Evolutionary conservation across 2,797 vertebrate genomes (phyloP).

Genomic region (Uromys caudimaculatus): DNA sequence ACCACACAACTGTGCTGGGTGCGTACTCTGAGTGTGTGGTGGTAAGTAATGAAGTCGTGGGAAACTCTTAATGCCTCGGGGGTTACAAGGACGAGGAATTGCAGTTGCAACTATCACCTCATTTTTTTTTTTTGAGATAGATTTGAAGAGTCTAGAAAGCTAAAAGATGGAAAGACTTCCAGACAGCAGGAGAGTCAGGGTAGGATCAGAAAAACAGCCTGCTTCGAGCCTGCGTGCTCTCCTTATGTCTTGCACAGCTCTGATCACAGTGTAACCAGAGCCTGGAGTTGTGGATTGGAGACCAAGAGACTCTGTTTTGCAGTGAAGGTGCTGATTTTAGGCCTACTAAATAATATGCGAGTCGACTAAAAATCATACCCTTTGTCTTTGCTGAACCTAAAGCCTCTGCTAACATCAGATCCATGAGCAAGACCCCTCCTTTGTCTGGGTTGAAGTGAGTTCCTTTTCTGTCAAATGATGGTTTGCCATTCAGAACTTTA

Average conservation of each 20-base stretch:
- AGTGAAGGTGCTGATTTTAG: neutral
- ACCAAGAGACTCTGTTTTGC: neutral
- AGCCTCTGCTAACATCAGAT: neutral
- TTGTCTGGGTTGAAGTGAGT: neutral
- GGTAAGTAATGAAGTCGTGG: neutral
- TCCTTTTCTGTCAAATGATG: conserved; percentile 42
- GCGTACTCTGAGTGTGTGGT: neutral
- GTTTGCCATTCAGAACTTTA: neutral
- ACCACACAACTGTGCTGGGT: neutral
- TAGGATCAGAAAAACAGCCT: neutral
- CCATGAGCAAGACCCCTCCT: neutral
- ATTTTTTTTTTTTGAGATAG: neutral
- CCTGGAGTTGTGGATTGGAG: neutral
- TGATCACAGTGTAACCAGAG: neutral
- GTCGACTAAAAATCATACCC: conserved; percentile 1
- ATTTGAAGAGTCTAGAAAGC: conserved; percentile 17
- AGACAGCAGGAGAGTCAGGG: neutral
- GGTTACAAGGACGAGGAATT: neutral
- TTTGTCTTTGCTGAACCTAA: neutral
- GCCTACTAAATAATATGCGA: neutral
- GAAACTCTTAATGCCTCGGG: neutral
- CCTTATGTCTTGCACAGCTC: neutral
- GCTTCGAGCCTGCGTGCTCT: neutral
- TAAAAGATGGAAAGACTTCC: neutral
- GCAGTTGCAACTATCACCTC: neutral